Conservation (phyloP, 2,888 invertebrate genomes). For the Alloscopus bannaensis region DNA sequence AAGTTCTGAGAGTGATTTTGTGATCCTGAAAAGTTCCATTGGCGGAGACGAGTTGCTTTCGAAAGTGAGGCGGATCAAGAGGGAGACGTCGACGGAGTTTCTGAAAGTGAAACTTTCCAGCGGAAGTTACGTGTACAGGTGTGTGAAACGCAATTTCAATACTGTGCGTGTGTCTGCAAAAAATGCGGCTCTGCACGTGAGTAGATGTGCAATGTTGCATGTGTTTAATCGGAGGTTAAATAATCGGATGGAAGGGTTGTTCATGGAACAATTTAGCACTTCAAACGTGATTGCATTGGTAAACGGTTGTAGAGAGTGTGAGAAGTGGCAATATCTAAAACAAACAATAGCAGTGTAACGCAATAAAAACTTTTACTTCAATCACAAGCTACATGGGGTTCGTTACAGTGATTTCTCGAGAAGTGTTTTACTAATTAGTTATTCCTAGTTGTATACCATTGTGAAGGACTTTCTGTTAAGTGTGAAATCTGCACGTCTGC, state of each 20-base stretch:
- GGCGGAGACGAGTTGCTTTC: constrained; percentile 48
- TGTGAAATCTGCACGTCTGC: too few relatives aligned
- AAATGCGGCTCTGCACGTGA: background rate
- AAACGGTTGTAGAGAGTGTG: too few relatives aligned
- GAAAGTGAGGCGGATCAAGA: constrained; percentile 54
- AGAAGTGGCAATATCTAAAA: too few relatives aligned
- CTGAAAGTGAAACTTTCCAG: constrained; percentile 62
- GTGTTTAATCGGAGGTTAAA: background rate
- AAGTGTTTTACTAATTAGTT: too few relatives aligned
- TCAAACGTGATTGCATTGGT: too few relatives aligned
- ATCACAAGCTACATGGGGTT: too few relatives aligned
- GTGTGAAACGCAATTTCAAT: constrained; percentile 29
- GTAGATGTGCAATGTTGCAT: background rate
- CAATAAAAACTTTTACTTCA: too few relatives aligned
- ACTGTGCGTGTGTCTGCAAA: background rate
- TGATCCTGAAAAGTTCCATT: constrained; percentile 43
- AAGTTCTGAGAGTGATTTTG: constrained; percentile 38
- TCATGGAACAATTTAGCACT: background rate
- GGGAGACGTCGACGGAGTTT: constrained; percentile 56
- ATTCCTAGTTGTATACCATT: too few relatives aligned
- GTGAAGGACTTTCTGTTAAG: too few relatives aligned
- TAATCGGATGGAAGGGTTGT: too few relatives aligned
- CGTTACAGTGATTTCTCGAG: too few relatives aligned
- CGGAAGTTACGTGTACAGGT: constrained; percentile 68
- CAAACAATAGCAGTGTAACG: too few relatives aligned